phyloP scores from a whole-genome alignment of 2,113 vertebrate genomes.

The Rhinogobius similis region DNA sequence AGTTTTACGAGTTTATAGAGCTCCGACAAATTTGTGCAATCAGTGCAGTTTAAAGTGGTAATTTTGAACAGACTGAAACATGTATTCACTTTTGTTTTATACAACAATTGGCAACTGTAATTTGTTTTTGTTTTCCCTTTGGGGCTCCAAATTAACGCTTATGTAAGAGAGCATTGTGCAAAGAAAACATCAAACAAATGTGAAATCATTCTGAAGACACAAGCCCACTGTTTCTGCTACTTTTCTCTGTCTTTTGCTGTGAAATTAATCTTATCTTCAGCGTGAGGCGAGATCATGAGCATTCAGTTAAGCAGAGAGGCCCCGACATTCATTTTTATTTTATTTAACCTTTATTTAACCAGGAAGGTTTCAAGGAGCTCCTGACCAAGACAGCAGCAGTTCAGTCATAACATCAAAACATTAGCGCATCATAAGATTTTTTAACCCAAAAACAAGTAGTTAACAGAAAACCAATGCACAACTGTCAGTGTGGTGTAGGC shows the following conservation, averaged over 20 bases:
- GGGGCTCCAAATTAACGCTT: background rate
- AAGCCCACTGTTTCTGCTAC: background rate
- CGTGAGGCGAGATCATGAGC: background rate
- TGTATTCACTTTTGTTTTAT: background rate
- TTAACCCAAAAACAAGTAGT: no score
- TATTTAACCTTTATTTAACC: no score
- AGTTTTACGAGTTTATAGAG: constrained; percentile 27
- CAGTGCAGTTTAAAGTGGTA: background rate
- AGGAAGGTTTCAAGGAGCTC: no score
- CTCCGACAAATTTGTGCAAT: background rate
- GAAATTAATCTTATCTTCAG: background rate
- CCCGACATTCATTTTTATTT: no score
- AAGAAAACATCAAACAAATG: background rate
- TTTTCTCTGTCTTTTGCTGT: background rate
- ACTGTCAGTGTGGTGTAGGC: no score
- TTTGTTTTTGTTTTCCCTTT: no score
- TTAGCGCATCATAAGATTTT: no score
- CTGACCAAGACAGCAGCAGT: no score
- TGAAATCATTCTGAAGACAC: background rate
- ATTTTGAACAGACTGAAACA: background rate
- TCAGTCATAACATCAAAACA: no score
- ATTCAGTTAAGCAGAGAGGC: no score
- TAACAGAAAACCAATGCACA: no score
- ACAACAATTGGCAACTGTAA: no score
- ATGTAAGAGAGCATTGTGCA: background rate